Evolutionary conservation across 23 tunicate genomes (phyloP).

Genomic region (Oikopleura dioica): DNA sequence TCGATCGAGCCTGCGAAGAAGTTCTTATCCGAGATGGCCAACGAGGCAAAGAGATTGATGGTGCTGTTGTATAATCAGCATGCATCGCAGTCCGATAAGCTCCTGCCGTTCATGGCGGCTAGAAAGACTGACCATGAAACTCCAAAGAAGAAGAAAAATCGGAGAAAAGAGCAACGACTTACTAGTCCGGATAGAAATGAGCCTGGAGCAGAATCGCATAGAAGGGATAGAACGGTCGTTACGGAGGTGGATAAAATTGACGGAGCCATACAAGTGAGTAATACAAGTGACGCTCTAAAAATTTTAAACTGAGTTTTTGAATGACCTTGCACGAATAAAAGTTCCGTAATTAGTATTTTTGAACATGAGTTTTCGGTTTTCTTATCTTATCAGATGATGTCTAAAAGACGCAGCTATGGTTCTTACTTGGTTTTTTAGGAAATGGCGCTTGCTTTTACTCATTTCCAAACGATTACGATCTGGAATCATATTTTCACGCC

Average conservation of each 20-base stretch:
- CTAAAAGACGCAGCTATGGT: too few relatives aligned
- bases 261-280: too few relatives aligned
- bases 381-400: too few relatives aligned
- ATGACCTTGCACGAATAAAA: too few relatives aligned
- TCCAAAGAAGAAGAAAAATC: neutral
- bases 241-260: constrained; percentile 54
- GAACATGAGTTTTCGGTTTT: too few relatives aligned
- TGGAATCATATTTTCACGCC: constrained; percentile 98
- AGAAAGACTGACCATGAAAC: neutral
- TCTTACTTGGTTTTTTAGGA: constrained; percentile 59
- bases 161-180: neutral
- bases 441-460: constrained; percentile 60
- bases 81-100: neutral
- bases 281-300: too few relatives aligned
- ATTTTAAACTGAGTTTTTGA: too few relatives aligned
- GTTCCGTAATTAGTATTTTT: too few relatives aligned
- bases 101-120: neutral
- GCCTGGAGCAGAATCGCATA: constrained; percentile 62
- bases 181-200: constrained; percentile 25
- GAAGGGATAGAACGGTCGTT: constrained; percentile 47
- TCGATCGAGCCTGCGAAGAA: constrained; percentile 47
- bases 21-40: constrained; percentile 76
- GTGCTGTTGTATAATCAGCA: neutral
- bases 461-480: constrained; percentile 38
- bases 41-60: constrained; percentile 21